Evolutionary conservation across 2,113 vertebrate genomes (phyloP), one percentile per base, ranked within the genome.

Genomic region (Megaceryle torquata): DNA sequence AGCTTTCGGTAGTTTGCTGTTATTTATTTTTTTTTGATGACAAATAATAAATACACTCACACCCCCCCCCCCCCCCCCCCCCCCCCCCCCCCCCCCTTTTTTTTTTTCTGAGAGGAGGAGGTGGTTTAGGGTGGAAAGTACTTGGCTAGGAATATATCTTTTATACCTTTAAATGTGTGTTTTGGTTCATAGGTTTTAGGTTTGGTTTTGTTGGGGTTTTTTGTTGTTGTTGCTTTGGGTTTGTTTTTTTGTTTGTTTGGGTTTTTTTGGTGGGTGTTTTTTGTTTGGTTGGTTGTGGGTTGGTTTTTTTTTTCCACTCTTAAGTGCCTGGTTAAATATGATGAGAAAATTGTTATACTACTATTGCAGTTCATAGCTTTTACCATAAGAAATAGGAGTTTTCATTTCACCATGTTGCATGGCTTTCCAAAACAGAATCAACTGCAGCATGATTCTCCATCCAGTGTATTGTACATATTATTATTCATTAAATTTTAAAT

Each of bases 71-170:
- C 37, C 37, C 37, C 37, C 37, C 37, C 37, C 37, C 37, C 37
- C 37, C 37, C 37, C 20, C 21, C 13, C 48, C 24, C 24, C 48
- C 22, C 22, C 48, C 44, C 44, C 17, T 20, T 51, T 51, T 51
- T 14, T 25, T 51, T 51, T 51, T 25, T 51, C 25, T 51, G 13
- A 70, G 25, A 5, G 5, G 20, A 69, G 10, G 16, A 24, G 25
- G 1, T 2, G 1, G 0, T 46, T 81, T 29, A 22, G 31, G 14
- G 17, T 16, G 9, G 13, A 69, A 61, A 56, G 18, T 56, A 6
- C 31, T 48, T 76, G 15, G 4, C 33, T 71, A 24, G 25, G 20
- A 71, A 17, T 70, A 2, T 9, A 7, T 65, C 13, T 70, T 89
- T n/a, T 68, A 9, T 61, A 29, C 20, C 5, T 79, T 65, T 76